Evolutionary conservation across 1,140 invertebrate species (phyloP), one percentile per base, ranked within the genome.

Genomic region (Macrotrachela quadricornifera): DNA sequence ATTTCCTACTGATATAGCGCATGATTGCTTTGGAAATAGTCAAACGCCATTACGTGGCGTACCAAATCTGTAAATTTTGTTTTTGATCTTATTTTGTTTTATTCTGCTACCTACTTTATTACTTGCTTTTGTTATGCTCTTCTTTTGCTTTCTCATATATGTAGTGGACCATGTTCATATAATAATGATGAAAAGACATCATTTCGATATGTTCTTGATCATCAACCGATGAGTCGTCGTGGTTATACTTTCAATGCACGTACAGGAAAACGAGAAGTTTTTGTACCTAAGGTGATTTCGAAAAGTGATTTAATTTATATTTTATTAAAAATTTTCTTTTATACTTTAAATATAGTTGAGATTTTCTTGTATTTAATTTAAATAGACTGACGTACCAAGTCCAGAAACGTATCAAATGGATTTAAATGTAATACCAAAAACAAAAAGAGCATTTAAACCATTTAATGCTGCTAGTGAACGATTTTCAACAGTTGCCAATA

Each of bases 1-100:
- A 10, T 53, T 53, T 53, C 51, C 51, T 12, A 38, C 38, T 47
- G 44, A 53, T 38, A 53, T 53, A 21, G 36, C 51, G 3, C 9
- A 42, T 36, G 51, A 53, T 21, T 36, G 51, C 6, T 53, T 53
- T 36, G 51, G 51, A n/a, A 53, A 53, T 37, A 37, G 46, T 38
- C n/a, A 47, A 18, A 53, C 45, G 1, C 51, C 51, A 13, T 47
- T 46, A 10, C 30, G 45, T 12, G 51, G 51, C 17, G 51, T 53
- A 9, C 46, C 38, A 53, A 37, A 53, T 36, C 44, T 53, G 49
- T 51, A 51, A 17, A 12, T n/a, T 12, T 18, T 17, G 17, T 18
- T 18, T 21, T 17, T 41, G 18, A 4, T 30, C 8, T 30, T 2
- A 2, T 30, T 30, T 4, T 30, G 8, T 30, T 4, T 4, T 30